Base-by-base conservation (phyloP, 1,140 invertebrate species). In the Cepaea nemoralis region DNA sequence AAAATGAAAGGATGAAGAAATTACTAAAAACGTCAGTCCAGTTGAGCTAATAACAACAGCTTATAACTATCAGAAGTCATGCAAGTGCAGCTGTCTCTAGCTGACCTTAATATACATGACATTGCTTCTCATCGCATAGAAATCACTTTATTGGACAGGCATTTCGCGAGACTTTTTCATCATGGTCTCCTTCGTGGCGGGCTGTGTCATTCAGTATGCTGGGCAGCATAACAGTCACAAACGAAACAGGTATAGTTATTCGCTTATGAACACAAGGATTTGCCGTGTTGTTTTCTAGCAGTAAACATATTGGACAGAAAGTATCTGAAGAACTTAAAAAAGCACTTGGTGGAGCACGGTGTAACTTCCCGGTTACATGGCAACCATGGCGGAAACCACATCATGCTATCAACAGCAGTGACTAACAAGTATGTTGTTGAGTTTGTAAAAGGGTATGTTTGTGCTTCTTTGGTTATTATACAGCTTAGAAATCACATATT, bases 311-410 rank as follows among this genome's bases (percentile, higher is more conserved):
- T 75, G 31, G 40, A 45, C 14, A 45, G n/a, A 22, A 75, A 75
- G 31, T 75, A 75, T 75, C 12, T 75, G 73, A 75, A 75, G 31
- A 75, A 75, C 45, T 75, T 75, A 27, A 75, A 75, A 42, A 75
- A 75, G 50, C 73, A 75, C 31, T 75, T 75, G 16, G 31, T n/a
- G 3, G 45, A 45, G 16, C 40, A 50, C 14, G 73, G 73, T 50
- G 73, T 75, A 2, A 45, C 42, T 16, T 75, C 73, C n/a, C 35
- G 73, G 50, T 22, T 55, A 6, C 73, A 75, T 75, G 73, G 73
- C 6, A 75, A 75, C 40, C 39, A 31, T 31, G 73, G 73, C 31
- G 73, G 33, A 75, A 75, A 50, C 73, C 73, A 40, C 35, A 75
- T 55, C 73, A 75, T 75, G 73, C 73, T 50, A 45, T 75, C 73